These are phyloP conservation scores for Tipula vernalis DNA, from an alignment of 2,888 invertebrate genomes.

Conservation along the genomic window DNA sequence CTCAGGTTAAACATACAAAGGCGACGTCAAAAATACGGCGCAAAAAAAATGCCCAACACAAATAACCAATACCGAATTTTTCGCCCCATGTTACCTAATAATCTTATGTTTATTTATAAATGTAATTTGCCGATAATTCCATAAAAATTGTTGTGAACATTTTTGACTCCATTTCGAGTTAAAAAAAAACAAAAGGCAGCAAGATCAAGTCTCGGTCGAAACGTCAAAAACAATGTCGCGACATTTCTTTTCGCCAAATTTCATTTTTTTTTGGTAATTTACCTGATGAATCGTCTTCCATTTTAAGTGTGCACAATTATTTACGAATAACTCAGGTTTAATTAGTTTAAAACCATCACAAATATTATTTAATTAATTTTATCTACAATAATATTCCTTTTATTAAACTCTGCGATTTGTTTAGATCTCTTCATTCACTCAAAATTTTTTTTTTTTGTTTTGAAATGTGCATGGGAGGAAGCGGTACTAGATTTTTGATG, in stretches of 20 bases:
- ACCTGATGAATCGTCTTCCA: conserved; percentile 7
- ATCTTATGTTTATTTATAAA: not conserved
- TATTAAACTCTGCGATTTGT: not conserved
- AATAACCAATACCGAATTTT: not conserved
- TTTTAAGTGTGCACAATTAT: not conserved
- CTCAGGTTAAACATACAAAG: not conserved
- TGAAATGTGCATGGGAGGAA: not conserved
- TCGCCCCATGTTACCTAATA: not conserved
- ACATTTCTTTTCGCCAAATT: not conserved
- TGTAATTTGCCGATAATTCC: not conserved
- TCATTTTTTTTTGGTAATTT: not conserved
- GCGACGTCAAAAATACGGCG: not conserved
- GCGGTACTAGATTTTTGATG: not conserved
- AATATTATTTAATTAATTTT: not conserved
- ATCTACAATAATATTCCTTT: not conserved
- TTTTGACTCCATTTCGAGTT: not conserved
- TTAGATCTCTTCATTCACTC: not conserved
- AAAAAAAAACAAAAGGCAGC: not conserved
- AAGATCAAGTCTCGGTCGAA: not conserved
- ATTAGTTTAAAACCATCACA: not conserved
- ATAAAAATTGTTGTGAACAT: not conserved
- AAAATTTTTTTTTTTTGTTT: not conserved
- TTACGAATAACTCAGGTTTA: not conserved
- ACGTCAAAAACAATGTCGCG: not conserved
- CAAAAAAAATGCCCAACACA: not conserved